Percentiles rank a stretch among this genome's conserved stretches.
Conservation (phyloP, 2,888 invertebrate species). For the Drepanosiphum platanoidis region DNA sequence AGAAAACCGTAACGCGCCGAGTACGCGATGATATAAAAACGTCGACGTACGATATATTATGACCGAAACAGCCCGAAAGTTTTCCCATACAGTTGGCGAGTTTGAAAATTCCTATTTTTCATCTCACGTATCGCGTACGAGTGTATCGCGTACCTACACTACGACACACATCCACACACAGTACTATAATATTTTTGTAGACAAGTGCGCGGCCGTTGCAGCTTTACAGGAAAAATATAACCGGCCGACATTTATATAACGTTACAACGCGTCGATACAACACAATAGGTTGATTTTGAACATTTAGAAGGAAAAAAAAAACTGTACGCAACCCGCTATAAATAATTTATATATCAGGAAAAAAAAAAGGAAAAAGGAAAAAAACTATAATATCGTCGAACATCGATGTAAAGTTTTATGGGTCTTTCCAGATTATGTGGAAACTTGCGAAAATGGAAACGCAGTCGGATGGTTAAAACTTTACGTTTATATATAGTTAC, state of each 20-base stretch:
- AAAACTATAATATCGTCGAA: constrained; percentile 30
- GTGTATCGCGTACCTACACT: neutral
- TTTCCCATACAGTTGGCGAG: neutral
- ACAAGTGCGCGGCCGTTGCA: neutral
- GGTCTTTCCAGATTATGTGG: constrained; percentile 57
- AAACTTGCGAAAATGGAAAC: constrained; percentile 58
- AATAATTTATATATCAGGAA: constrained; percentile 43
- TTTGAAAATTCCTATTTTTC: constrained; percentile 11
- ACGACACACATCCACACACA: too few relatives aligned
- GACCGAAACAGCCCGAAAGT: neutral
- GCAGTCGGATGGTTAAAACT: constrained; percentile 50
- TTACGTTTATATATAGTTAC: constrained; percentile 50
- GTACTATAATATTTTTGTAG: neutral
- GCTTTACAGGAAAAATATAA: neutral
- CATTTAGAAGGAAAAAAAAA: constrained; percentile 47
- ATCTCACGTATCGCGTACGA: neutral
- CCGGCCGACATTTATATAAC: neutral
- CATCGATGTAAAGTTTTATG: constrained; percentile 59
- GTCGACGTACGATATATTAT: neutral
- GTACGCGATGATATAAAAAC: constrained; percentile 3
- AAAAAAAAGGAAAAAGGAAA: neutral
- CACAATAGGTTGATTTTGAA: constrained; percentile 42
- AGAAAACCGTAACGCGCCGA: neutral
- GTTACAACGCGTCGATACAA: neutral
- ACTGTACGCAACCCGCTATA: constrained; percentile 31